Conservation (phyloP, 2,888 invertebrate species). For the Lithophane semibrunnea region DNA sequence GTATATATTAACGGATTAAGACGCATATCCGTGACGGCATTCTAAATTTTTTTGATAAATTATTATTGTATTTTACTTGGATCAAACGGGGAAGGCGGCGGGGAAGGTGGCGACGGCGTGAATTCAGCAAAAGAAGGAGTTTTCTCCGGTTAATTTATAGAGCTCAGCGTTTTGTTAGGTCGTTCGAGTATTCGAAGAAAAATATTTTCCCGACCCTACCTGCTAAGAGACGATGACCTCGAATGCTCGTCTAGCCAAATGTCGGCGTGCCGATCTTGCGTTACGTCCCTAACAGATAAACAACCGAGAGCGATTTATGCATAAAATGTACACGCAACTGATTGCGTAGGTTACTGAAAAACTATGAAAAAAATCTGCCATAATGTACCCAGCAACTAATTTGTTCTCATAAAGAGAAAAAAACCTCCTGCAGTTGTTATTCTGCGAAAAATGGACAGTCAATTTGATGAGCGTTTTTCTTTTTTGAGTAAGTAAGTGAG, state of each 20-base stretch:
- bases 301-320: constrained; percentile 68
- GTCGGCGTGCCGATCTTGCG: constrained; percentile 77
- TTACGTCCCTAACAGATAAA: constrained; percentile 78
- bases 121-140: not conserved
- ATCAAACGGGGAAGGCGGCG: not conserved
- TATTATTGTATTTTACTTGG: not conserved
- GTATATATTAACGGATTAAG: not conserved
- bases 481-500: not conserved
- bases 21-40: not conserved
- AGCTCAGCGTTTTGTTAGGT: not conserved
- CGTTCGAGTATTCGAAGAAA: constrained; percentile 15
- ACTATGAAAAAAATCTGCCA: constrained; percentile 21
- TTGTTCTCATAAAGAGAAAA: no score
- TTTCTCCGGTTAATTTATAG: not conserved
- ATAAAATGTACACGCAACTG: constrained; percentile 58
- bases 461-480: no score
- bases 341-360: constrained; percentile 54
- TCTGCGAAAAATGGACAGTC: not conserved
- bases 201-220: constrained; percentile 74
- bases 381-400: constrained; percentile 1
- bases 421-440: not conserved
- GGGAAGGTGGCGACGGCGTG: no score
- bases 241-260: constrained; percentile 87
- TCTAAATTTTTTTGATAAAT: no score
- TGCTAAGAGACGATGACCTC: constrained; percentile 70